Evolutionary conservation across 1,140 invertebrate species (phyloP), one percentile per base, ranked within the genome.

Genomic region (Saccostrea glomerata): DNA sequence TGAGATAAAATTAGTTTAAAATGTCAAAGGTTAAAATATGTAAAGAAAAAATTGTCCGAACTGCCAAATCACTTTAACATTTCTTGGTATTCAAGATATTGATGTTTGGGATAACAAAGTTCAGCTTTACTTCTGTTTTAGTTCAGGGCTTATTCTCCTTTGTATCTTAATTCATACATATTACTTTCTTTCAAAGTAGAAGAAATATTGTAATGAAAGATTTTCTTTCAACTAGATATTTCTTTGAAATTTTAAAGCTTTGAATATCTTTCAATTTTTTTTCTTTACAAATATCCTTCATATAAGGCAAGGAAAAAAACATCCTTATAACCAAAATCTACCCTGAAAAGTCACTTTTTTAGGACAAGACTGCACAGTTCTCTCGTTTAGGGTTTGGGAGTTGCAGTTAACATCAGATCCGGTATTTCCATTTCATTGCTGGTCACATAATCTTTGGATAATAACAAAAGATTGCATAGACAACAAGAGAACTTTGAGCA

Each of bases 401-500:
- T 73, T 36, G 23, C 70, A 36, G 70, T 77, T 36, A 25, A 11
- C 30, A 30, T 30, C 25, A 30, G 25, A 11, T 25, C 30, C 30
- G 13, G 23, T 30, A n/a, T 15, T 30, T 77, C 11, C 25, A 30
- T 36, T 77, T 77, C 23, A 77, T 36, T 25, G 30, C 30, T 36
- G 23, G 13, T 36, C 70, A 77, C 23, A 77, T 25, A 23, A 77
- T 40, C 70, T 77, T 15, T 30, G 25, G 70, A 77, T 13, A 13
- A 15, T 77, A 25, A 30, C 30, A 36, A 77, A 77, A 30, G 25
- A 77, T 77, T 77, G 70, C 70, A 77, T 77, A 77, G 70, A 77
- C 70, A 30, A 77, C 30, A 77, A 23, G 13, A 30, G 30, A 30
- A 25, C 15, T 73, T 77, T 77, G 70, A 77, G 70, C 70, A 77